Evolutionary conservation across 2,888 invertebrate genomes (phyloP), one percentile per base, ranked within the genome.

Genomic region (Tipula confusa): DNA sequence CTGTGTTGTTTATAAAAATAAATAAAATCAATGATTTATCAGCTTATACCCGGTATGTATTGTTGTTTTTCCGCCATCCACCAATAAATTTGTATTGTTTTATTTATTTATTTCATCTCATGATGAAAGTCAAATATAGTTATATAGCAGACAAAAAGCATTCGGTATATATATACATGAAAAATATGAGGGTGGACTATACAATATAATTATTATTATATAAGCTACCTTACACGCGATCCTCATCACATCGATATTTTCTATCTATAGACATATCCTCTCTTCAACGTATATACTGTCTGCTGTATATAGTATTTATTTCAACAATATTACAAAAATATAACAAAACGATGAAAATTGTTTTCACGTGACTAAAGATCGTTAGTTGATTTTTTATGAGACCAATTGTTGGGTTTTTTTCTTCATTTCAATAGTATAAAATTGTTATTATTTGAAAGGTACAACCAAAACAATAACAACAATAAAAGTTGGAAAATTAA

Each of bases 331-430:
- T 64, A 64, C 13, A 64, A 64, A 64, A 64, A 64, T 24, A 24
- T 64, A 64, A 24, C 64, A 64, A 64, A 64, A 64, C 64, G 64
- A 31, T 80, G 29, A 80, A 82, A 82, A 82, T 82, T 33, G 82
- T 33, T 18, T 15, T 82, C 82, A 82, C 82, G 82, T 82, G 82
- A 82, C 82, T 36, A 33, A 33, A 18, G 18, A 29, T 82, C 82
- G 82, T 82, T 82, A 82, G 29, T 82, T 33, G 82, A 80, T 29
- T 80, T 82, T 80, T 82, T 82, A 82, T 33, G 82, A 82, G 82
- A 82, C 82, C 80, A 80, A 80, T 80, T 80, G 80, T 29, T 29
- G 80, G 15, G 64, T 64, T 64, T 64, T n/a, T n/a, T n/a, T n/a
- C n/a, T n/a, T 64, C 24, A 64, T 64, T 64, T 64, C 18, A 64